Base-by-base conservation (phyloP, 2,888 invertebrate species). In the Eupithecia abbreviata region DNA sequence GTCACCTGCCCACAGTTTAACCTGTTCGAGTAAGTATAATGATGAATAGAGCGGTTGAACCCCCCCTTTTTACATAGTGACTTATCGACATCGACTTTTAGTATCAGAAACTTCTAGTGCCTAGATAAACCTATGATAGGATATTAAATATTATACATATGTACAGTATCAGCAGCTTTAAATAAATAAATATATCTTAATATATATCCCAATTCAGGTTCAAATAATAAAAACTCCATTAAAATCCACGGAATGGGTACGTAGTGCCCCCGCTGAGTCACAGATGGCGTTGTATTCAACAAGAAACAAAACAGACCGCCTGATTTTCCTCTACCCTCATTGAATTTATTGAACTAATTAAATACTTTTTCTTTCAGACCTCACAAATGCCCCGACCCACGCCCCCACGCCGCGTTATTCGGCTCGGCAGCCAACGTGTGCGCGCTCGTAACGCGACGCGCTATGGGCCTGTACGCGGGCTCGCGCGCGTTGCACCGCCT, bases 1-100 rank as follows among this genome's bases (percentile, higher is more conserved):
- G 98, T 98, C 55, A 99, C 99, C 0, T 99, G 99, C 92, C 99
- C 99, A 0, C 98, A 98, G 88, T 99, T 99, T 89, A 98, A 98
- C 90, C 95, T 99, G 58, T 98, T 98, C 87, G 96, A 97, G 97
- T 98, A 5, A 68, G 67, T 68, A 15, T 47, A 47, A 51, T 51
- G 13, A 4, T 51, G 13, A n/a, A 51, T 6, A n/a, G 51, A n/a
- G 51, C 6, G 51, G 1, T 51, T 13, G 13, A 51, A 1, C 0
- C 98, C 99, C 47, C 49, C 49, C 13, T 10, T 5, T 5, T 5
- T 45, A 45, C 45, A 45, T 30, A 30, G 30, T 30, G 30, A 30
- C 30, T 30, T 30, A 30, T 30, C 82, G n/a, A n/a, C n/a, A n/a
- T n/a, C n/a, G n/a, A n/a, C n/a, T n/a, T n/a, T n/a, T n/a, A 95